These are phyloP conservation scores for Invenusta paracnida DNA, from an alignment of 2,888 invertebrate genomes.

Conservation along the genomic window DNA sequence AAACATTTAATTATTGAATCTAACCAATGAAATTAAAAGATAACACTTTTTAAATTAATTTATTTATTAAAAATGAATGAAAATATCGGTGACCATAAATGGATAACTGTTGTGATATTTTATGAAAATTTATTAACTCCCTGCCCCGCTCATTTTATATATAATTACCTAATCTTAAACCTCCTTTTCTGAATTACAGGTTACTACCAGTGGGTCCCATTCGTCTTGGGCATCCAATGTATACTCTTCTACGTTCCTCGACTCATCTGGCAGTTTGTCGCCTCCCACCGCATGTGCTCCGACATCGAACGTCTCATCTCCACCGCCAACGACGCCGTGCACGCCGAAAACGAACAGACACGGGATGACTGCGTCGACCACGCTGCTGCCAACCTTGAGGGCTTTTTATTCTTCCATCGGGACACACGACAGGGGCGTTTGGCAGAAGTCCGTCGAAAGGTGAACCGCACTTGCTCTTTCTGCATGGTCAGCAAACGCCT, in stretches of 20 bases:
- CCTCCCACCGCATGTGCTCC: constrained; percentile 42
- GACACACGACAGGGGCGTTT: constrained; percentile 24
- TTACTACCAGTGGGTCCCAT: constrained; percentile 45
- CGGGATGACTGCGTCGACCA: neutral
- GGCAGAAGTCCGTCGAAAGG: constrained; percentile 1
- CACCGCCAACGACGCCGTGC: constrained; percentile 35
- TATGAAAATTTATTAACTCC: too few relatives aligned
- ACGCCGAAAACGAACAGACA: neutral
- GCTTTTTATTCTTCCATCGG: too few relatives aligned
- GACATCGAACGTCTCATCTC: constrained; percentile 41
- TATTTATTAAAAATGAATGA: too few relatives aligned
- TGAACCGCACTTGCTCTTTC: constrained; percentile 6
- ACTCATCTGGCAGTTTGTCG: constrained; percentile 42
- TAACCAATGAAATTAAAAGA: too few relatives aligned
- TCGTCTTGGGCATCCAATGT: constrained; percentile 42
- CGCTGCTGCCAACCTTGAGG: constrained; percentile 13
- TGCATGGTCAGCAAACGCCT: constrained; percentile 41
- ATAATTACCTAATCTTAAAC: too few relatives aligned
- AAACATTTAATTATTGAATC: too few relatives aligned
- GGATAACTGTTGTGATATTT: too few relatives aligned
- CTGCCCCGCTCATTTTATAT: too few relatives aligned
- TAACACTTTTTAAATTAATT: too few relatives aligned
- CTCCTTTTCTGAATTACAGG: too few relatives aligned
- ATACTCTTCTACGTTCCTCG: constrained; percentile 42
- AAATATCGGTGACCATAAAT: too few relatives aligned